phyloP scores from a whole-genome alignment of 2,797 vertebrate genomes.

The Glossophaga mutica region DNA sequence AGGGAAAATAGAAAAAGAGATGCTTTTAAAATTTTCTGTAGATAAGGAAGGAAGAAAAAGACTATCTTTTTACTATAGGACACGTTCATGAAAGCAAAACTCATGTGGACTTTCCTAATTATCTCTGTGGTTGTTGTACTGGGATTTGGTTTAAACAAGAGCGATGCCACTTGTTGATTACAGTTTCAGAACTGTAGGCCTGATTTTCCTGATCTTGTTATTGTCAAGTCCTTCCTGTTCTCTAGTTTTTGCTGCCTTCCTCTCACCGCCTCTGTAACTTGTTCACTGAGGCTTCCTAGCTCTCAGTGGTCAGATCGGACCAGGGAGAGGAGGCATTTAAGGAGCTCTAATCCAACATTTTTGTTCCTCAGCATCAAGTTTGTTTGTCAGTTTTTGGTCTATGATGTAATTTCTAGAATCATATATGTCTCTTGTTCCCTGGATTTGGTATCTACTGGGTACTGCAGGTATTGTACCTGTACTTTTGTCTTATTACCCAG shows the following conservation, averaged over 20 bases:
- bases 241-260: not conserved
- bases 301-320: not conserved
- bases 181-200: not conserved
- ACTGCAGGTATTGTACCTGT: not conserved
- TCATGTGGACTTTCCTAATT: not conserved
- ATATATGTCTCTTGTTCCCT: not conserved
- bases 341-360: not conserved
- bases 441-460: not conserved
- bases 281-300: not conserved
- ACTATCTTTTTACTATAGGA: not conserved
- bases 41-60: not conserved
- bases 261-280: not conserved
- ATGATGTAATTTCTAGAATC: not conserved
- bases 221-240: not conserved
- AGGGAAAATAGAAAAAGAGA: not conserved
- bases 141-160: constrained; percentile 22
- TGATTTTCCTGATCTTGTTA: not conserved
- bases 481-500: not conserved
- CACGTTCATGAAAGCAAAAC: not conserved
- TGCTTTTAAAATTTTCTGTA: constrained; percentile 17
- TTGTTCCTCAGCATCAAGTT: not conserved
- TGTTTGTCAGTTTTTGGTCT: not conserved
- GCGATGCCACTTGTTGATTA: not conserved
- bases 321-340: not conserved
- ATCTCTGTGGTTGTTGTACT: not conserved